phyloP scores from a whole-genome alignment of 1,140 invertebrate species.

The Drosophila malerkotliana region DNA sequence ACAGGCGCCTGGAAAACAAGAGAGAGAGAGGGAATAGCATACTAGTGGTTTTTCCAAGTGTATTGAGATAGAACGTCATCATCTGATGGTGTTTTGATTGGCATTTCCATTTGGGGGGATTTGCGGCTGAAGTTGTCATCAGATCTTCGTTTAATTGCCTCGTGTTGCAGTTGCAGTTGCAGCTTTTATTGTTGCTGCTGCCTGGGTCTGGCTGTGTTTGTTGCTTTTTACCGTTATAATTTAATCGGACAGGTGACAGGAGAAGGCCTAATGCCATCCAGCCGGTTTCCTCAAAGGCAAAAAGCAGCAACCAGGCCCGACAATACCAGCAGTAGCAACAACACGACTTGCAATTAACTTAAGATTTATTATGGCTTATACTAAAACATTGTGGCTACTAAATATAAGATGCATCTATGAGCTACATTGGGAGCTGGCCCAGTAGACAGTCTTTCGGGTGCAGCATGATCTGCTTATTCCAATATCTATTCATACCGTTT shows the following conservation, averaged over 20 bases:
- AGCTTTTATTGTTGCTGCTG: slow-evolving; percentile 34
- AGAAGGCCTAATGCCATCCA: slow-evolving; percentile 21
- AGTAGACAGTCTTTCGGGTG: slow-evolving; percentile 30
- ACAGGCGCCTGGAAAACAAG: slow-evolving; percentile 43
- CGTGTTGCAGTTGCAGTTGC: slow-evolving; percentile 15
- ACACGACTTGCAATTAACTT: slow-evolving; percentile 50
- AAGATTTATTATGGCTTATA: slow-evolving; percentile 60
- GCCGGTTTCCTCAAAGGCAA: slow-evolving; percentile 45
- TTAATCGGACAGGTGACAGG: slow-evolving; percentile 54
- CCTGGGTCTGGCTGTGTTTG: slow-evolving; percentile 33
- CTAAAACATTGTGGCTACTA: slow-evolving; percentile 50
- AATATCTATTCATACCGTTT: slow-evolving; percentile 85
- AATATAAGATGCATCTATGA: slow-evolving; percentile 40
- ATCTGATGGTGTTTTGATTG: slow-evolving; percentile 20
- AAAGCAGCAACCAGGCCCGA: slow-evolving; percentile 9
- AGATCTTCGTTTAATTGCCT: slow-evolving; percentile 54
- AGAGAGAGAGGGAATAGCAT: too few relatives aligned
- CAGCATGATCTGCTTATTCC: slow-evolving; percentile 30
- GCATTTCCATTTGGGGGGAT: slow-evolving; percentile 46
- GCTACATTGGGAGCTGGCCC: slow-evolving; percentile 18
- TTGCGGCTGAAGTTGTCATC: slow-evolving; percentile 42
- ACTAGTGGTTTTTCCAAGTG: background rate
- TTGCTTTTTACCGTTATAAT: slow-evolving; percentile 75
- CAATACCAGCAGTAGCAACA: slow-evolving; percentile 48
- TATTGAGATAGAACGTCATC: background rate